Base-by-base conservation (phyloP, 1,140 invertebrate genomes). In the Globodera rostochiensis region DNA sequence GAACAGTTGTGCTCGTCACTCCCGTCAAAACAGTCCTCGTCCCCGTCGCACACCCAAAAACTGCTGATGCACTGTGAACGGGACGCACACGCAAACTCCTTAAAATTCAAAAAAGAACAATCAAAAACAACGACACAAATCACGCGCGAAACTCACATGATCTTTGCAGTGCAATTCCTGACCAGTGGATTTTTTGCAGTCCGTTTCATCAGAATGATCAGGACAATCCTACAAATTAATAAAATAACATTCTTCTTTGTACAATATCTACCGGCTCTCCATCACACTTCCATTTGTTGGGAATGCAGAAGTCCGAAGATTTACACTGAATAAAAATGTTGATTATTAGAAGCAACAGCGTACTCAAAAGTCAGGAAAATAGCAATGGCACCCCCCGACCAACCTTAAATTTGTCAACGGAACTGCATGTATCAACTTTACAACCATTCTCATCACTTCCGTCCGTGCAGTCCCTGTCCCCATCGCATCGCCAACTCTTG, bases 251-350 rank as follows among this genome's bases (percentile, higher is more conserved):
- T 76, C 45, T 50, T 53, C 4, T 5, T 64, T 64, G 57, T 4
- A 19, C 13, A 64, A 64, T 15, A 64, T n/a, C n/a, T 15, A 64
- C 82, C 6, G 83, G 69, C 67, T 93, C 92, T 1, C 94, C 94
- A 78, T 95, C 94, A 90, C 95, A 97, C 83, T 93, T 93, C 82
- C 95, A 91, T 78, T 94, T 92, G 53, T 93, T 94, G 60, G 93
- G 92, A 77, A 96, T 95, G 86, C 95, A 97, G 89, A 95, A 95
- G 90, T 95, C 94, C 90, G 95, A 93, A 0, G 93, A 90, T 81
- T 85, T 84, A 50, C 80, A 82, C 84, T 75, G 82, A 81, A 81
- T 36, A 67, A 50, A 45, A 46, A 64, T 47, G 25, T 3, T 13
- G 7, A 21, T 64, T 6, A 8, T 60, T 36, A 0, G 36, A 36